phyloP scores from a whole-genome alignment of 1,140 invertebrate genomes.

The Achatina immaculata region DNA sequence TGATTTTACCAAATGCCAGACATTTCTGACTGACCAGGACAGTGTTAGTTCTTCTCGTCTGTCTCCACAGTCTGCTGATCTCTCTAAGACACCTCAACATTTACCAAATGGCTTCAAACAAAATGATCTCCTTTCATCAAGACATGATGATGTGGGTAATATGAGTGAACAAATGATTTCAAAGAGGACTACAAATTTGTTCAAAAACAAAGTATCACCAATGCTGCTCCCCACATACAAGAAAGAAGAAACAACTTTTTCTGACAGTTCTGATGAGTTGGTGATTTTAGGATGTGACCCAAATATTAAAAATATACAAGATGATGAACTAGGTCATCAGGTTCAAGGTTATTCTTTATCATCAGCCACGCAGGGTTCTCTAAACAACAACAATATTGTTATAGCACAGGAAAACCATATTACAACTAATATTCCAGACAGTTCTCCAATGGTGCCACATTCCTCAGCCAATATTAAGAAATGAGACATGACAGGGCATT shows the following conservation, averaged over 20 bases:
- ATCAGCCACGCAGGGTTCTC: background rate
- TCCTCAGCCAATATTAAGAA: no score
- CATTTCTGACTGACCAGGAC: slow-evolving; percentile 50
- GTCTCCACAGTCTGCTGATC: background rate
- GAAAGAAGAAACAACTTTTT: background rate
- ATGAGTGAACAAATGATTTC: background rate
- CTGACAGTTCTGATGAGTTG: background rate
- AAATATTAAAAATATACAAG: background rate
- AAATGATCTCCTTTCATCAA: background rate
- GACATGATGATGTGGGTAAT: background rate
- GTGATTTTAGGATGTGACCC: background rate
- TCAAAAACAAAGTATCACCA: background rate
- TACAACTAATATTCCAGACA: no score
- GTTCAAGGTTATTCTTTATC: background rate
- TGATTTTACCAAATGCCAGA: slow-evolving; percentile 58
- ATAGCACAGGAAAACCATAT: no score
- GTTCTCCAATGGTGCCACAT: no score
- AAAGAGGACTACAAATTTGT: background rate
- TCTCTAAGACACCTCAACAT: no score
- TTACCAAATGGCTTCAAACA: background rate
- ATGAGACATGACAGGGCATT: no score
- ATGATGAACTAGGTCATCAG: background rate
- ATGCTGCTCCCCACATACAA: background rate
- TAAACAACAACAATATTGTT: no score
- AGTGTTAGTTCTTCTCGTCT: slow-evolving; percentile 28